Conservation (phyloP, 2,797 vertebrate species). For the Poeciliopsis gracilis region DNA sequence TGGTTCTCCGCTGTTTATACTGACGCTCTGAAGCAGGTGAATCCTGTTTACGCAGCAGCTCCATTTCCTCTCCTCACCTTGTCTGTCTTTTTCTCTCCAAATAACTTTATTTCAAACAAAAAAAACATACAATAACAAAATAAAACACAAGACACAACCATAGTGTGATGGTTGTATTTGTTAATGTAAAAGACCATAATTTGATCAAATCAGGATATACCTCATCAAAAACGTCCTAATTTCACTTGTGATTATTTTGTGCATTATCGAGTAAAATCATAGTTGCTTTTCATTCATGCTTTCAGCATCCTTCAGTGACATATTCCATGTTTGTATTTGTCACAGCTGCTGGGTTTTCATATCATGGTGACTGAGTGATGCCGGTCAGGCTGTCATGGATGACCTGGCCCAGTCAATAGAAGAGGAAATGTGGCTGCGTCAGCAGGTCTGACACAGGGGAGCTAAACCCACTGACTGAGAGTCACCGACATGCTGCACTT, state of each 20-base stretch:
- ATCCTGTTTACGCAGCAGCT: too few relatives aligned
- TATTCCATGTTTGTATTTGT: constrained; percentile 23
- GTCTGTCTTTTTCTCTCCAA: too few relatives aligned
- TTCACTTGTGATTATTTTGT: not conserved
- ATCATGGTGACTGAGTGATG: constrained; percentile 46
- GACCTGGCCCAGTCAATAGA: constrained; percentile 68
- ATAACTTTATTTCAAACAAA: too few relatives aligned
- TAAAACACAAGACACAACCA: not conserved
- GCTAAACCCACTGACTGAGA: constrained; percentile 59
- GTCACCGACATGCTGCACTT: constrained; percentile 31
- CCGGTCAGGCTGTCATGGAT: constrained; percentile 54
- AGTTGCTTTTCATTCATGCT: constrained; percentile 12
- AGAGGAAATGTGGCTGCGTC: constrained; percentile 61
- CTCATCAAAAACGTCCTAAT: not conserved
- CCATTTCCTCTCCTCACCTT: too few relatives aligned
- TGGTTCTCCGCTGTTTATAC: too few relatives aligned
- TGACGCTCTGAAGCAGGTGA: too few relatives aligned
- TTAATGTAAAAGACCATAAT: not conserved
- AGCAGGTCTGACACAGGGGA: constrained; percentile 59
- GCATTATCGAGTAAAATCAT: not conserved
- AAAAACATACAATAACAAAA: too few relatives aligned
- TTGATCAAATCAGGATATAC: not conserved
- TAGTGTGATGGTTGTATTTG: not conserved
- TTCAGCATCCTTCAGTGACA: constrained; percentile 9
- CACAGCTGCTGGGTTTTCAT: constrained; percentile 32